A percentile compares a stretch with the other conserved stretches of the same genome.
Conservation (phyloP, 2,113 vertebrate species). For the Dendropsophus ebraccatus region DNA sequence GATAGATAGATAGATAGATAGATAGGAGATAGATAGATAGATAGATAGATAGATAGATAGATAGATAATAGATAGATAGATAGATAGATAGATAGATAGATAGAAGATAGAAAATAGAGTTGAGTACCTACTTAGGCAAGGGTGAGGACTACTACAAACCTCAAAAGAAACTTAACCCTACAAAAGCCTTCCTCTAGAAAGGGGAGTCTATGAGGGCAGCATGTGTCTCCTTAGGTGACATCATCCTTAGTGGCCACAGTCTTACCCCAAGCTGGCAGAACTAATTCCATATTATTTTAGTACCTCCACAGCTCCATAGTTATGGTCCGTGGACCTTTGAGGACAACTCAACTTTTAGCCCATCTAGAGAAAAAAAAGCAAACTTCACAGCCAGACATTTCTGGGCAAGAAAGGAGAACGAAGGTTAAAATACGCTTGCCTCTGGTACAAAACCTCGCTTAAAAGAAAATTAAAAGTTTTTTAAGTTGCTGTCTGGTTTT, state of each 20-base stretch:
- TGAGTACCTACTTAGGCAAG: neutral
- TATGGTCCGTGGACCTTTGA: constrained; percentile 19
- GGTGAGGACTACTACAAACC: neutral
- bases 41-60: too few species aligned
- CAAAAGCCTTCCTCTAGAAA: neutral
- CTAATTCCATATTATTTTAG: neutral
- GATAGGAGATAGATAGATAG: too few species aligned
- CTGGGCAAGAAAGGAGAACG: constrained; percentile 7
- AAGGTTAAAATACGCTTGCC: constrained; percentile 24
- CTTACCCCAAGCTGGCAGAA: neutral
- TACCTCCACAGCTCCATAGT: neutral
- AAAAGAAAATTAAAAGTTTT: constrained; percentile 57
- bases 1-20: too few species aligned
- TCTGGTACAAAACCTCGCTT: constrained; percentile 31
- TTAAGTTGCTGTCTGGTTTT: constrained; percentile 56
- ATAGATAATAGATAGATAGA: too few species aligned
- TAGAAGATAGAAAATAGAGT: too few species aligned
- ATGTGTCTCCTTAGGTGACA: neutral
- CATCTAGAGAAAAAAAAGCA: constrained; percentile 27
- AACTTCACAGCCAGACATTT: constrained; percentile 13
- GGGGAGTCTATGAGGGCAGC: neutral
- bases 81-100: too few species aligned
- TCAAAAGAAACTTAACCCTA: neutral
- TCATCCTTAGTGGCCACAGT: neutral
- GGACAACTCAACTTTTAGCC: constrained; percentile 37